These are phyloP conservation scores for Ormyrus nitidulus DNA, from an alignment of 2,888 invertebrate genomes.

Conservation along the genomic window DNA sequence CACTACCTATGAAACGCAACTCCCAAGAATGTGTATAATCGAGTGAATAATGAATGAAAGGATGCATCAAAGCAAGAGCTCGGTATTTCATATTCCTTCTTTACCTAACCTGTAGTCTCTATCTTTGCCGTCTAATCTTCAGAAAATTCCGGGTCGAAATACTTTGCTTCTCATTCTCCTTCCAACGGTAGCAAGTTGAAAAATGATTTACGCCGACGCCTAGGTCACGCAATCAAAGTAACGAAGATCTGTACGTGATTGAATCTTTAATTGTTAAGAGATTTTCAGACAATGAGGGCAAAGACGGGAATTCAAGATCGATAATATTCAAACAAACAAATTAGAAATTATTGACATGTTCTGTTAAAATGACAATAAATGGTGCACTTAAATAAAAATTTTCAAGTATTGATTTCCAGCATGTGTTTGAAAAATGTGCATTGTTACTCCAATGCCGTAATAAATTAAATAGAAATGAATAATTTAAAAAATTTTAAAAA, in stretches of 20 bases:
- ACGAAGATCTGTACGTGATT: not conserved
- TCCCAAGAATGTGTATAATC: not conserved
- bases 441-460: too few species aligned
- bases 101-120: not conserved
- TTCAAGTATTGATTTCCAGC: too few species aligned
- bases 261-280: too few species aligned
- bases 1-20: not conserved
- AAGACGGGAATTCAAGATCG: too few species aligned
- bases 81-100: not conserved
- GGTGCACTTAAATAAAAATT: too few species aligned
- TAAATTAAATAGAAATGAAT: too few species aligned
- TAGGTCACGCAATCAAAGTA: slow-evolving; percentile 15
- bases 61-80: not conserved
- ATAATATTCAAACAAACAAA: too few species aligned
- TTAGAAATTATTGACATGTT: too few species aligned
- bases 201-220: slow-evolving; percentile 16
- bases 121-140: not conserved
- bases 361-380: too few species aligned
- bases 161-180: not conserved
- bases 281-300: too few species aligned
- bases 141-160: slow-evolving; percentile 3
- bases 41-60: slow-evolving; percentile 5
- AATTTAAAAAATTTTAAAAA: too few species aligned
- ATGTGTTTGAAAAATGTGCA: too few species aligned
- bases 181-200: slow-evolving; percentile 9